Conservation (phyloP, 2,888 invertebrate genomes). For the Drosophila histrio region DNA sequence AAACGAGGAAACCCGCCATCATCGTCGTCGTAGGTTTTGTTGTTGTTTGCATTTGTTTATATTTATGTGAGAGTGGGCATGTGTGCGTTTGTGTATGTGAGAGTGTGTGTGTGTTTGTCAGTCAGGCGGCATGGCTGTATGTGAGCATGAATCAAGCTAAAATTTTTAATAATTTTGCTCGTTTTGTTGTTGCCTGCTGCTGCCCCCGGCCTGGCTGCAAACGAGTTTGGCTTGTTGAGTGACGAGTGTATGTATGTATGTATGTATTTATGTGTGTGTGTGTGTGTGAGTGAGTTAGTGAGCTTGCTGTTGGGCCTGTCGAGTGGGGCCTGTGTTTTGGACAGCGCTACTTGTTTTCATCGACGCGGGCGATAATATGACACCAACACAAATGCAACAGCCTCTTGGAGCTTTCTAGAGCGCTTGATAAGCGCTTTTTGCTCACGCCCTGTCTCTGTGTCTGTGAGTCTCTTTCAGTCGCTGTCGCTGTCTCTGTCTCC, state of each 20-base stretch:
- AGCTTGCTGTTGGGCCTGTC: slow-evolving; percentile 29
- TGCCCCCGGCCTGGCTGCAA: slow-evolving; percentile 43
- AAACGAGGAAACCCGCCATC: slow-evolving; percentile 82
- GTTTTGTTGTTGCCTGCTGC: slow-evolving; percentile 39
- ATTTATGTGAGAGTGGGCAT: slow-evolving; percentile 31
- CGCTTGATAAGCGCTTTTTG: slow-evolving; percentile 53
- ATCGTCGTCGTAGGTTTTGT: slow-evolving; percentile 39
- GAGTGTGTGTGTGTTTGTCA: slow-evolving; percentile 12
- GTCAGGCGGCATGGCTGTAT: slow-evolving; percentile 25
- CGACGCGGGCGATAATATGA: slow-evolving; percentile 58
- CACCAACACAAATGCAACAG: slow-evolving; percentile 45
- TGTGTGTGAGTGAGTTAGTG: slow-evolving; percentile 28
- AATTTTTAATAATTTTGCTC: slow-evolving; percentile 73
- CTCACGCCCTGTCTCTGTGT: not conserved
- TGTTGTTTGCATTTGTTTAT: slow-evolving; percentile 55
- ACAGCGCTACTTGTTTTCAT: slow-evolving; percentile 70
- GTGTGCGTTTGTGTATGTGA: slow-evolving; percentile 9
- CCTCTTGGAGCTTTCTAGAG: slow-evolving; percentile 49
- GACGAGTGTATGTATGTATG: slow-evolving; percentile 1
- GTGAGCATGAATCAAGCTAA: slow-evolving; percentile 73
- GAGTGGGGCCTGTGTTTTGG: slow-evolving; percentile 37
- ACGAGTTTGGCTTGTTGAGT: slow-evolving; percentile 76
- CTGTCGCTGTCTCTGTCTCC: slow-evolving; percentile 8
- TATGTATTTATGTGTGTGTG: slow-evolving; percentile 1
- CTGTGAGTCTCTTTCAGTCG: slow-evolving; percentile 1